These are phyloP conservation scores for Pogonocherus hispidulus DNA, from an alignment of 2,888 invertebrate genomes.

Conservation along the genomic window DNA sequence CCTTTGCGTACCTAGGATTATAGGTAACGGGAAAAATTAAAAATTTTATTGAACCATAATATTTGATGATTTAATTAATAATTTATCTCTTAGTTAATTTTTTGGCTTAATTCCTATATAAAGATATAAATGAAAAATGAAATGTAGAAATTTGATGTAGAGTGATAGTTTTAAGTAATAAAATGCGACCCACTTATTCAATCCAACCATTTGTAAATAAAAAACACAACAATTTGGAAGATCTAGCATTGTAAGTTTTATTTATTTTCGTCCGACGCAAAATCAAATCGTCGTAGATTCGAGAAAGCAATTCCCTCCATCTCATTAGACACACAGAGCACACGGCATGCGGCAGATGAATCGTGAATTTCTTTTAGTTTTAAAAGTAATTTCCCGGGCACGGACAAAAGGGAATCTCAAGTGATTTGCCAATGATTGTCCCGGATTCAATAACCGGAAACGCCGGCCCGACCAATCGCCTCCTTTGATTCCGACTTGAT, in stretches of 20 bases:
- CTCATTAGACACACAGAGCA: conserved; percentile 41
- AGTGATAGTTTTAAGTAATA: too few species aligned
- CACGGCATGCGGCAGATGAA: conserved; percentile 27
- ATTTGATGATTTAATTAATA: too few species aligned
- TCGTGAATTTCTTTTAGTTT: conserved; percentile 40
- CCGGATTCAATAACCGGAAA: conserved; percentile 65
- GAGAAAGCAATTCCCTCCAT: conserved; percentile 23
- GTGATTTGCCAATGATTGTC: conserved; percentile 62
- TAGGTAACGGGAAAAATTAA: too few species aligned
- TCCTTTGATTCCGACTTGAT: conserved; percentile 65
- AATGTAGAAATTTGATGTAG: too few species aligned
- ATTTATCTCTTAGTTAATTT: too few species aligned
- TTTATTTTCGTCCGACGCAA: conserved; percentile 11
- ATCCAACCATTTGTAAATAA: too few species aligned
- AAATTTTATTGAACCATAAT: too few species aligned
- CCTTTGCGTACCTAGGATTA: too few species aligned
- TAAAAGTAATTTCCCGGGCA: conserved; percentile 51
- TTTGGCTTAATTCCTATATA: too few species aligned
- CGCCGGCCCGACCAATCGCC: conserved; percentile 61
- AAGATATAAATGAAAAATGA: too few species aligned
- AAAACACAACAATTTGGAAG: too few species aligned
- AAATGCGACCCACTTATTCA: too few species aligned
- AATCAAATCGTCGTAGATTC: conserved; percentile 19
- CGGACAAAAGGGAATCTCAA: conserved; percentile 58
- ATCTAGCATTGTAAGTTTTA: conserved; percentile 6